A percentile compares a stretch with the other conserved stretches of the same genome.
Evolutionary conservation across 2,797 vertebrate genomes (phyloP).

Genomic region (Ptychobarbus kaznakovi): DNA sequence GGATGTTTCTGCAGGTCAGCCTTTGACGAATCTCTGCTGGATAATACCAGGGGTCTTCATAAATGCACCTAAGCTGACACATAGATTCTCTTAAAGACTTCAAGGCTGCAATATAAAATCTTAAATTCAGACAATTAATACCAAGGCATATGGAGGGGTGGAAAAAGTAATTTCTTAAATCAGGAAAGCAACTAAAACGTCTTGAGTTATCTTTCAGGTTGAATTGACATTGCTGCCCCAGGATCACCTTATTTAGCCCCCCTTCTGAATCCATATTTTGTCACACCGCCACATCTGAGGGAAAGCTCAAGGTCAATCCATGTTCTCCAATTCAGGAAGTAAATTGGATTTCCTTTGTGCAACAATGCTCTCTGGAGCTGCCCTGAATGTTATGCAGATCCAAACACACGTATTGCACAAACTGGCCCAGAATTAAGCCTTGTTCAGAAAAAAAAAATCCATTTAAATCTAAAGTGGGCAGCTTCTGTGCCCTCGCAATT

Average conservation of each 20-base stretch:
- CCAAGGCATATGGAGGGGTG: neutral
- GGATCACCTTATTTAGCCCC: neutral
- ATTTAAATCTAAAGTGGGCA: constrained; percentile 10
- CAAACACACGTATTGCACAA: constrained; percentile 18
- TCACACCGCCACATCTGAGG: constrained; percentile 19
- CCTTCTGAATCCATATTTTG: neutral
- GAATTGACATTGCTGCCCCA: neutral
- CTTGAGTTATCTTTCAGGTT: neutral
- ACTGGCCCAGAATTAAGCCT: constrained; percentile 20
- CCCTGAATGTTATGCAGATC: constrained; percentile 21
- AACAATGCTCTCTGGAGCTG: constrained; percentile 13
- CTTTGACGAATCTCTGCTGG: neutral
- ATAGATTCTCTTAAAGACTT: neutral
- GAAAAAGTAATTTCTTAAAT: constrained; percentile 11
- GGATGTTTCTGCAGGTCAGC: neutral
- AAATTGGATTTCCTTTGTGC: constrained; percentile 46
- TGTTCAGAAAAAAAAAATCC: constrained; percentile 21
- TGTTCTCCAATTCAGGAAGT: constrained; percentile 43
- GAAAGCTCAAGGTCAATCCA: constrained; percentile 45
- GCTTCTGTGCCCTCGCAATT: constrained; percentile 16
- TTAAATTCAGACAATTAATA: neutral
- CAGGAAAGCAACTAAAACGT: neutral
- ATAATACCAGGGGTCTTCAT: constrained; percentile 22
- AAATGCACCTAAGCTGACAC: neutral
- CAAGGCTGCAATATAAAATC: neutral